A percentile compares a stretch with the other conserved stretches of the same genome.
Evolutionary conservation across 1,140 invertebrate genomes (phyloP).

Genomic region (Drosophila aff.): DNA sequence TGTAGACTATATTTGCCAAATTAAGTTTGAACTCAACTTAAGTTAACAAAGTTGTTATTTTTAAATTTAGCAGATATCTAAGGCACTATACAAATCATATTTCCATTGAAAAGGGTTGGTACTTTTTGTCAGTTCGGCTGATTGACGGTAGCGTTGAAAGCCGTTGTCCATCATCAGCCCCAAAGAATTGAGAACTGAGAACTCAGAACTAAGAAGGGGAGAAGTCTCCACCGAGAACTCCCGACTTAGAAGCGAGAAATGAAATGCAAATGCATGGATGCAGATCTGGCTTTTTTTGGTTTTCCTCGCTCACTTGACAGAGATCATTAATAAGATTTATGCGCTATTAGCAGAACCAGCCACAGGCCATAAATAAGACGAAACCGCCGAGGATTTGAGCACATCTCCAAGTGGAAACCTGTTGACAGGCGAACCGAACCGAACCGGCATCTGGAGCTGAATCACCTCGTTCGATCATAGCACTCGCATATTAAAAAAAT

Average conservation of each 20-base stretch:
- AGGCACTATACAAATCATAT: neutral
- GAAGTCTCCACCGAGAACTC: conserved; percentile 9
- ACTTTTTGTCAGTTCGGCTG: conserved; percentile 52
- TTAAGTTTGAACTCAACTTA: neutral
- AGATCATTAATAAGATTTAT: conserved; percentile 85
- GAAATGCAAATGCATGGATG: conserved; percentile 51
- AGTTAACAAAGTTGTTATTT: neutral
- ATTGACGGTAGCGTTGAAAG: conserved; percentile 76
- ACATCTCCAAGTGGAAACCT: conserved; percentile 54
- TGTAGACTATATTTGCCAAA: neutral
- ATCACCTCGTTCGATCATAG: conserved; percentile 3
- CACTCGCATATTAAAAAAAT: conserved; percentile 5
- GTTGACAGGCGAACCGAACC: conserved; percentile 40
- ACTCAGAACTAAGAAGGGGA: conserved; percentile 1
- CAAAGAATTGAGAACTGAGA: conserved; percentile 23
- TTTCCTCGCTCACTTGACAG: conserved; percentile 70
- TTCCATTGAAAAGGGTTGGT: conserved; percentile 38
- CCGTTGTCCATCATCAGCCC: conserved; percentile 66
- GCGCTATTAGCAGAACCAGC: conserved; percentile 79
- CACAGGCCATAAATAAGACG: conserved; percentile 75
- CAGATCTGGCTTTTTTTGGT: conserved; percentile 30
- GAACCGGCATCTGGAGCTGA: conserved; percentile 29
- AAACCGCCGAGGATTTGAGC: conserved; percentile 49
- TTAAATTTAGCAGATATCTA: too few species aligned
- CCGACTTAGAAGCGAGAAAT: conserved; percentile 33